Percentiles rank a stretch among this genome's conserved stretches.
Evolutionary conservation across 2,888 invertebrate species (phyloP).

Genomic region (Heliconius sara): DNA sequence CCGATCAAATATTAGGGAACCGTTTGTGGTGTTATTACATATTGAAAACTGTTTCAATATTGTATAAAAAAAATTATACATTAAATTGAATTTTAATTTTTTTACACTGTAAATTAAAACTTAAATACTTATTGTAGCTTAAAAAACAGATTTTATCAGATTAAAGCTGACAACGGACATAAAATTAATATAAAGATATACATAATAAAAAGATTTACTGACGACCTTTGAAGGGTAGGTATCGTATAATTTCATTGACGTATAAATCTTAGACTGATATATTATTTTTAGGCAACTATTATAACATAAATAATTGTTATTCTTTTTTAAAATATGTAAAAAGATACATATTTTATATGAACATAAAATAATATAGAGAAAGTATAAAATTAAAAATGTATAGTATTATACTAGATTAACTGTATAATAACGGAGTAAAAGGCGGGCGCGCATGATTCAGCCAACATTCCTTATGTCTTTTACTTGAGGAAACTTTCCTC

Average conservation of each 20-base stretch:
- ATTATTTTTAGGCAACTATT: neutral
- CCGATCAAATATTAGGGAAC: slow-evolving; percentile 48
- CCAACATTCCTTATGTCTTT: slow-evolving; percentile 51
- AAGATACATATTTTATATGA: neutral
- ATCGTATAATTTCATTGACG: slow-evolving; percentile 15
- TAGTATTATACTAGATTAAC: neutral
- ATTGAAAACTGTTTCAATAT: neutral
- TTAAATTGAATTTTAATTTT: neutral
- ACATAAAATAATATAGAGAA: neutral
- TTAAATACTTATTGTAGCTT: no score
- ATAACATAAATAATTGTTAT: neutral
- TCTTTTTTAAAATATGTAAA: neutral
- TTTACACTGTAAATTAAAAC: neutral
- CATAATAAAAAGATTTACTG: slow-evolving; percentile 45
- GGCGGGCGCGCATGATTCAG: slow-evolving; percentile 53
- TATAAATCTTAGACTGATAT: neutral
- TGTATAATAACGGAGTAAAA: slow-evolving; percentile 18
- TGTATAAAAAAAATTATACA: neutral
- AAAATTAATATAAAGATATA: no score
- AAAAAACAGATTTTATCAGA: slow-evolving; percentile 59
- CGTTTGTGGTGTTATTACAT: slow-evolving; percentile 8
- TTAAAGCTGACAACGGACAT: slow-evolving; percentile 57
- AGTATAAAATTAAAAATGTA: neutral
- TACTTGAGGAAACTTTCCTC: slow-evolving; percentile 55
- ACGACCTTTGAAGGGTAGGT: slow-evolving; percentile 27